phyloP scores from a whole-genome alignment of 2,888 invertebrate species.

The Diplolepis rosae region DNA sequence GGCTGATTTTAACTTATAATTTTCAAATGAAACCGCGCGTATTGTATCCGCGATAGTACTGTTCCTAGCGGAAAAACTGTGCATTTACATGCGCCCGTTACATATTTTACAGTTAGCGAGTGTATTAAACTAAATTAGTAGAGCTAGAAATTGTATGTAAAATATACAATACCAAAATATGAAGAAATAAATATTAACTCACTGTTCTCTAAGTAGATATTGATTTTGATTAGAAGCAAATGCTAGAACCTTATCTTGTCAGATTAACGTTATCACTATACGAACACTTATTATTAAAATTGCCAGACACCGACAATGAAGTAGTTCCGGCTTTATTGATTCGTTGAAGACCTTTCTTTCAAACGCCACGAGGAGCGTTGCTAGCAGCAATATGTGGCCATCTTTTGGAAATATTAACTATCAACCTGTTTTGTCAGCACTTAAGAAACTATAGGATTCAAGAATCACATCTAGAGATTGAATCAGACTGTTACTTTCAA shows the following conservation, averaged over 20 bases:
- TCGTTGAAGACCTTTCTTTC: neutral
- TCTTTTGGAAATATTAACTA: neutral
- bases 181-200: neutral
- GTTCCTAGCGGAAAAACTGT: no score
- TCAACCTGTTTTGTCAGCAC: neutral
- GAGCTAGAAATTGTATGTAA: neutral
- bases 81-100: no score
- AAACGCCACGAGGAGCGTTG: constrained; percentile 9
- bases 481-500: no score
- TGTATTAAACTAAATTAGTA: no score
- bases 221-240: neutral
- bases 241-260: constrained; percentile 36
- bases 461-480: neutral
- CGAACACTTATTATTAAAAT: constrained; percentile 32
- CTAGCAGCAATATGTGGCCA: neutral
- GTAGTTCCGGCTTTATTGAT: constrained; percentile 32
- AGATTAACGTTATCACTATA: constrained; percentile 46
- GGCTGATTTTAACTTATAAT: no score
- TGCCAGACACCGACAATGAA: neutral
- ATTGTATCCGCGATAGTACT: no score
- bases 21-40: no score
- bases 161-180: neutral
- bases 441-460: neutral
- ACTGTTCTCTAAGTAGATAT: neutral
- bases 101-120: no score